Evolutionary conservation across 2,797 vertebrate species (phyloP).

Genomic region (Cossypha polioptera): DNA sequence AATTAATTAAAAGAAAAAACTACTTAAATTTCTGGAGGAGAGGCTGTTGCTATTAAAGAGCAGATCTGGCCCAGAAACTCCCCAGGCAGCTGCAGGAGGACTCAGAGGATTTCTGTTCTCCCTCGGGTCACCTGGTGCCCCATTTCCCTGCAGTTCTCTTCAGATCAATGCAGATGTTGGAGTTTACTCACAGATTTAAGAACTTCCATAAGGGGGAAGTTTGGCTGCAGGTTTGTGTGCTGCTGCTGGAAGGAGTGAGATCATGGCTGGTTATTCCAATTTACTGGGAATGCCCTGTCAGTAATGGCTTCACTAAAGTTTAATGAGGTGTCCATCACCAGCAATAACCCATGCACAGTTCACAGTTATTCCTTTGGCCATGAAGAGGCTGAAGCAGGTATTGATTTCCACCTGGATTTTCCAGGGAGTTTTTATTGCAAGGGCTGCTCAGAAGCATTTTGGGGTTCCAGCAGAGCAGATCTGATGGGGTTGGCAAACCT

Average conservation of each 20-base stretch:
- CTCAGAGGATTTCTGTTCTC: background rate
- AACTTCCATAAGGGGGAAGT: rapidly evolving
- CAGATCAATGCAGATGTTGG: background rate
- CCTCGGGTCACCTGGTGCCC: background rate
- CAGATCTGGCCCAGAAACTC: background rate
- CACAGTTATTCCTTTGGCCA: background rate
- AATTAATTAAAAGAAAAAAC: background rate
- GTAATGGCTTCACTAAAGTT: background rate
- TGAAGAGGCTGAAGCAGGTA: background rate
- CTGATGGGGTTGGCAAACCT: background rate
- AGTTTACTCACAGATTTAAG: background rate
- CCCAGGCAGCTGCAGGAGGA: background rate
- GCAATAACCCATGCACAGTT: background rate
- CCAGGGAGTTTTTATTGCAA: background rate
- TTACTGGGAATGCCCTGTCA: rapidly evolving
- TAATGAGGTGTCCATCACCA: background rate
- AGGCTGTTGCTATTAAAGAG: rapidly evolving
- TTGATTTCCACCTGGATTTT: background rate
- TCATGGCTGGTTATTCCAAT: background rate
- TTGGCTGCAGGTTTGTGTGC: background rate
- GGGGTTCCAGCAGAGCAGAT: background rate
- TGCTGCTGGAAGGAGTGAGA: background rate
- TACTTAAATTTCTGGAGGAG: background rate
- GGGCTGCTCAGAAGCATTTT: background rate
- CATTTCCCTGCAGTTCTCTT: rapidly evolving